Evolutionary conservation across 2,888 invertebrate species (phyloP).

Genomic region (Tenodera sinensis): DNA sequence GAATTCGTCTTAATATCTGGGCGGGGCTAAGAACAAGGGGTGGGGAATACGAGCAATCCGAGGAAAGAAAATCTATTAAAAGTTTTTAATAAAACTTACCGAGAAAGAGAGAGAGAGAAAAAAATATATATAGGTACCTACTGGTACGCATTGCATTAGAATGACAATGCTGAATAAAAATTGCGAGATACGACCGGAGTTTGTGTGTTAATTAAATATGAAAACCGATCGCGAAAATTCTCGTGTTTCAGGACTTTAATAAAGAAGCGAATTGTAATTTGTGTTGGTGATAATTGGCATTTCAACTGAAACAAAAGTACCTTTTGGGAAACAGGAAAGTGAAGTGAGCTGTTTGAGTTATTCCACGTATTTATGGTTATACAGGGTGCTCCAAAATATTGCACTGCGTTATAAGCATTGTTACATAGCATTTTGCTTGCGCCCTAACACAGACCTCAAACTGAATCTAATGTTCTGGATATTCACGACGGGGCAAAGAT

Average conservation of each 20-base stretch:
- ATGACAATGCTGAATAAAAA: background rate
- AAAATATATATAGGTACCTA: background rate
- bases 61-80: slow-evolving; percentile 18
- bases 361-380: no score
- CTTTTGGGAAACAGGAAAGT: background rate
- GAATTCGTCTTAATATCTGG: background rate
- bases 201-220: background rate
- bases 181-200: background rate
- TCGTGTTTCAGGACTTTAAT: background rate
- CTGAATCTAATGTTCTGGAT: no score
- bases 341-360: no score
- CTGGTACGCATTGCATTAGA: background rate
- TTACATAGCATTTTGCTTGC: no score
- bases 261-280: no score
- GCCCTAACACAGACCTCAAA: no score
- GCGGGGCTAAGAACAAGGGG: background rate
- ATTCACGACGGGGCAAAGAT: no score
- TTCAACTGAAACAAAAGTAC: background rate
- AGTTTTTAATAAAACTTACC: slow-evolving; percentile 12
- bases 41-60: background rate
- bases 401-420: no score
- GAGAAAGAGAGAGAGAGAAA: background rate
- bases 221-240: background rate
- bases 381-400: no score
- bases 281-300: background rate